Evolutionary conservation across 1,140 invertebrate species (phyloP).

Genomic region (Euwallacea fornicatus): DNA sequence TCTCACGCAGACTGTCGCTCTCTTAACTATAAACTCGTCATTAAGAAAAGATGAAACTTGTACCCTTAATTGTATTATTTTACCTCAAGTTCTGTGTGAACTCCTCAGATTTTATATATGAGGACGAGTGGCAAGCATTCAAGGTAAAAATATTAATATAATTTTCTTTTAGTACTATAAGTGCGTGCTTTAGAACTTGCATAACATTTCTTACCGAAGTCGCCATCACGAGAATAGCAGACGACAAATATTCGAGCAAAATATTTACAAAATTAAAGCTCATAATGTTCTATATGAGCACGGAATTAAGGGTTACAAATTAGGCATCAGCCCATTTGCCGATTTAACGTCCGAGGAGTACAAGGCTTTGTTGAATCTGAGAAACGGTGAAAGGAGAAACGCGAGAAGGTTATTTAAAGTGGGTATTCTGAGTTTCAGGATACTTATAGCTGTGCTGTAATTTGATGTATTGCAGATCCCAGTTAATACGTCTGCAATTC

Average conservation of each 20-base stretch:
- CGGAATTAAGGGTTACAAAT: slow-evolving; percentile 66
- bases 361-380: slow-evolving; percentile 6
- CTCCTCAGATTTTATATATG: too few species aligned
- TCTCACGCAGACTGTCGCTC: too few species aligned
- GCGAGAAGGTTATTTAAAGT: too few species aligned
- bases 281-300: slow-evolving; percentile 75
- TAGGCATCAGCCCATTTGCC: slow-evolving; percentile 77
- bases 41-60: too few species aligned
- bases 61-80: too few species aligned
- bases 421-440: too few species aligned
- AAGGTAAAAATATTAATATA: too few species aligned
- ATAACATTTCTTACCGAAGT: slow-evolving; percentile 29
- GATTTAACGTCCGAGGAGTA: slow-evolving; percentile 87
- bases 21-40: too few species aligned
- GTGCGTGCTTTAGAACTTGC: not conserved
- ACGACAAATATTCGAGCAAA: slow-evolving; percentile 83
- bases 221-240: slow-evolving; percentile 73
- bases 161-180: too few species aligned
- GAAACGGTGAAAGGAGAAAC: not conserved
- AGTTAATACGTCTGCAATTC: not conserved
- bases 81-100: too few species aligned
- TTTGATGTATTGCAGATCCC: slow-evolving; percentile 16
- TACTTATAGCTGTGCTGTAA: too few species aligned
- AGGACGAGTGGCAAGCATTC: too few species aligned
- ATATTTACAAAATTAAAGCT: slow-evolving; percentile 76